phyloP scores from a whole-genome alignment of 2,113 vertebrate species.

The Cricetomys ansorgei region DNA sequence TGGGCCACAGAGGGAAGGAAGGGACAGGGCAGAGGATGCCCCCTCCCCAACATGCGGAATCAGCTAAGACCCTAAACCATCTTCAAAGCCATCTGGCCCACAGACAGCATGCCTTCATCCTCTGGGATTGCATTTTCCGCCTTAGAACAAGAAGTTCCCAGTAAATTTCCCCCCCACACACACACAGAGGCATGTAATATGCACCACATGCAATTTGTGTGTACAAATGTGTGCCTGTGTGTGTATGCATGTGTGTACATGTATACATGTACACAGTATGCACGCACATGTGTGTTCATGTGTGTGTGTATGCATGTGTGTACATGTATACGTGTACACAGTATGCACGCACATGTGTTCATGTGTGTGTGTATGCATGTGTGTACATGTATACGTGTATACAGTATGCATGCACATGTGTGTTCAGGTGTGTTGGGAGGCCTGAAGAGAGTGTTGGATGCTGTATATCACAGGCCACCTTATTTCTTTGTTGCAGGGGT shows the following conservation, averaged over 20 bases:
- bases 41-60: neutral
- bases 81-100: slow-evolving; percentile 59
- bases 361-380: neutral
- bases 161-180: slow-evolving; percentile 22
- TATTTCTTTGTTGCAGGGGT: neutral
- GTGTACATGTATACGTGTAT: neutral
- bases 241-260: rapidly evolving
- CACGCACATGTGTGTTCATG: too few species aligned
- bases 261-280: too few species aligned
- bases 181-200: neutral
- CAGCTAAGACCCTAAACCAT: neutral
- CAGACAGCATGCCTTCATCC: slow-evolving; percentile 53
- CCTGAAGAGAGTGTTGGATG: neutral
- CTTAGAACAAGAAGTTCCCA: slow-evolving; percentile 50
- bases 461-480: neutral
- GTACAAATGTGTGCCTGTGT: neutral
- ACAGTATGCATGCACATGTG: neutral
- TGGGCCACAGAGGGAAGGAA: neutral
- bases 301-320: neutral
- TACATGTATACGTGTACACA: too few species aligned
- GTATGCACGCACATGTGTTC: too few species aligned
- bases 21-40: neutral
- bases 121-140: slow-evolving; percentile 38
- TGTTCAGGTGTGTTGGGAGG: neutral
- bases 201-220: neutral